phyloP scores from a whole-genome alignment of 2,797 vertebrate species.

The Manis javanica region DNA sequence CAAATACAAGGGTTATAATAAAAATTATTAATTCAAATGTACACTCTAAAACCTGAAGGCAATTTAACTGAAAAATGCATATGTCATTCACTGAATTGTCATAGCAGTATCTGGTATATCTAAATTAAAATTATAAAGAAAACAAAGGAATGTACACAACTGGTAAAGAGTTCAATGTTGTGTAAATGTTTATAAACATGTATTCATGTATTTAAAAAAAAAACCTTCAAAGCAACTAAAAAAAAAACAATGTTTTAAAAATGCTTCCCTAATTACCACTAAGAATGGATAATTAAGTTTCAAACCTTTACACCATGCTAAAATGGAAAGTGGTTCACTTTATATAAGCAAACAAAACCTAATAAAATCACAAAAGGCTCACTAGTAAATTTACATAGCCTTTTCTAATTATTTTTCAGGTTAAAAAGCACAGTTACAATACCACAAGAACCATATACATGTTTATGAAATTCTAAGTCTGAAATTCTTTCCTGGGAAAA shows the following conservation, averaged over 20 bases:
- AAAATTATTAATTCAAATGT: background rate
- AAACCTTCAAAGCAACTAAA: background rate
- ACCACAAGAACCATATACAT: background rate
- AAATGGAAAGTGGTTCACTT: background rate
- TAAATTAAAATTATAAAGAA: conserved; percentile 23
- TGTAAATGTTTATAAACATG: background rate
- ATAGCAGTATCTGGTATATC: background rate
- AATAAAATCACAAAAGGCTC: background rate
- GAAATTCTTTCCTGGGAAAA: conserved; percentile 43
- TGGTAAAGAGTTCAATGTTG: background rate
- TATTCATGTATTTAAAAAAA: background rate
- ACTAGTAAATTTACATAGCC: conserved; percentile 14
- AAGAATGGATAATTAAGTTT: background rate
- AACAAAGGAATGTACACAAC: background rate
- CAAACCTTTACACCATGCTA: conserved; percentile 20
- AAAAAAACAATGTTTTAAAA: background rate
- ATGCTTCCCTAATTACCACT: background rate
- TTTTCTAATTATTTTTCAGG: conserved; percentile 38
- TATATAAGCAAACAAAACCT: background rate
- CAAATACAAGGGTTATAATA: conserved; percentile 66
- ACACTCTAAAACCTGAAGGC: conserved; percentile 9
- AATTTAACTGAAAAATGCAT: conserved; percentile 9
- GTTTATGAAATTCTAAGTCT: conserved; percentile 42
- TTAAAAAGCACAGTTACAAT: conserved; percentile 30
- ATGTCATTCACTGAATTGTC: background rate